A percentile compares a stretch with the other conserved stretches of the same genome.
Evolutionary conservation across 2,888 invertebrate species (phyloP).

Genomic region (Agonopterix alstromeriana): DNA sequence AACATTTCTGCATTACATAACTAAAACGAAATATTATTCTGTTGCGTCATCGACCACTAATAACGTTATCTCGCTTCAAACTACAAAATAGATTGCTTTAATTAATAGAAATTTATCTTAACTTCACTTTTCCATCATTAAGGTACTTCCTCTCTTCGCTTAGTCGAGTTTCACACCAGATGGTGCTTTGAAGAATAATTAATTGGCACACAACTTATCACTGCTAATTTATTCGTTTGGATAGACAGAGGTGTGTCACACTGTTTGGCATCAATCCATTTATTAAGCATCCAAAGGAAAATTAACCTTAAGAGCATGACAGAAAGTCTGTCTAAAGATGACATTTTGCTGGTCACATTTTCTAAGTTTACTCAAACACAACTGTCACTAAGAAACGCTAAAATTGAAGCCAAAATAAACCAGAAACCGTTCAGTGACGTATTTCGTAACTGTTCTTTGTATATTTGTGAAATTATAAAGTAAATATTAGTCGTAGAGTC

Average conservation of each 20-base stretch:
- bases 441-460: slow-evolving; percentile 47
- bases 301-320: slow-evolving; percentile 12
- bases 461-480: slow-evolving; percentile 31
- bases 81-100: neutral
- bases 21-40: too few species aligned
- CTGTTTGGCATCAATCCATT: slow-evolving; percentile 65
- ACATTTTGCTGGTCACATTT: slow-evolving; percentile 15
- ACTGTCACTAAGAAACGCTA: slow-evolving; percentile 51
- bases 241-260: slow-evolving; percentile 63
- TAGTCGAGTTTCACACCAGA: slow-evolving; percentile 52
- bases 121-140: slow-evolving; percentile 41
- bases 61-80: neutral
- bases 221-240: slow-evolving; percentile 73
- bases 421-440: slow-evolving; percentile 45
- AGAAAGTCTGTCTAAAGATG: slow-evolving; percentile 22
- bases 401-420: slow-evolving; percentile 70
- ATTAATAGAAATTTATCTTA: slow-evolving; percentile 20
- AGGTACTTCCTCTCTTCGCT: slow-evolving; percentile 43
- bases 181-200: slow-evolving; percentile 76
- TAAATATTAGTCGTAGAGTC: slow-evolving; percentile 25
- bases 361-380: slow-evolving; percentile 37
- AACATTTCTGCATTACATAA: too few species aligned
- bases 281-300: slow-evolving; percentile 15
- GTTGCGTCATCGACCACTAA: neutral
- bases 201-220: slow-evolving; percentile 76